phyloP scores from a whole-genome alignment of 2,888 invertebrate species.

The Mimas tiliae region DNA sequence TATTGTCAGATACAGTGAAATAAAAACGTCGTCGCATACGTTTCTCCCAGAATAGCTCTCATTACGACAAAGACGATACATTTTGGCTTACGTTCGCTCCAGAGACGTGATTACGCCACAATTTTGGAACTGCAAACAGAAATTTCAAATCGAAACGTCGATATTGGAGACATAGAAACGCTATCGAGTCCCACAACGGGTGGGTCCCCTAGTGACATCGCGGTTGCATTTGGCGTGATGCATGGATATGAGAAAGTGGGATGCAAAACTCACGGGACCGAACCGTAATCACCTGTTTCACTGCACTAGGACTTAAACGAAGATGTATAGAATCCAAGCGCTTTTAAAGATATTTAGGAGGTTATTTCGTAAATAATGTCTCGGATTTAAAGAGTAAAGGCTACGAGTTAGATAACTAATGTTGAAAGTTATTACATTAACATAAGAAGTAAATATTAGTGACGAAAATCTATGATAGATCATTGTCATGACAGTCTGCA shows the following conservation, averaged over 20 bases:
- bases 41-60: conserved; percentile 4
- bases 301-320: conserved; percentile 7
- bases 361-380: background rate
- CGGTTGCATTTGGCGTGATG: conserved; percentile 71
- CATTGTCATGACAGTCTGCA: too few relatives aligned
- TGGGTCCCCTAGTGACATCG: conserved; percentile 49
- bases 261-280: conserved; percentile 58
- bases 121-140: conserved; percentile 40
- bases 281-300: conserved; percentile 65
- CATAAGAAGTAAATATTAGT: too few relatives aligned
- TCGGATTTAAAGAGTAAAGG: background rate
- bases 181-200: conserved; percentile 46
- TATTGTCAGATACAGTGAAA: background rate
- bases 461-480: too few relatives aligned
- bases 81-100: conserved; percentile 22
- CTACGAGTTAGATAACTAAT: too few relatives aligned
- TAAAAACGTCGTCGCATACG: conserved; percentile 4
- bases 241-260: conserved; percentile 71
- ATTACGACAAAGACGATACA: conserved; percentile 11
- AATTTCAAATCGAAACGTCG: conserved; percentile 40
- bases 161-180: conserved; percentile 44
- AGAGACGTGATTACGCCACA: conserved; percentile 39
- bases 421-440: too few relatives aligned
- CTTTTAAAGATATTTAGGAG: background rate
- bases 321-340: conserved; percentile 11